A percentile compares a stretch with the other conserved stretches of the same genome.
These are phyloP conservation scores for Thamnaconus septentrionalis DNA, from an alignment of 2,113 vertebrate genomes.

Conservation along the genomic window DNA sequence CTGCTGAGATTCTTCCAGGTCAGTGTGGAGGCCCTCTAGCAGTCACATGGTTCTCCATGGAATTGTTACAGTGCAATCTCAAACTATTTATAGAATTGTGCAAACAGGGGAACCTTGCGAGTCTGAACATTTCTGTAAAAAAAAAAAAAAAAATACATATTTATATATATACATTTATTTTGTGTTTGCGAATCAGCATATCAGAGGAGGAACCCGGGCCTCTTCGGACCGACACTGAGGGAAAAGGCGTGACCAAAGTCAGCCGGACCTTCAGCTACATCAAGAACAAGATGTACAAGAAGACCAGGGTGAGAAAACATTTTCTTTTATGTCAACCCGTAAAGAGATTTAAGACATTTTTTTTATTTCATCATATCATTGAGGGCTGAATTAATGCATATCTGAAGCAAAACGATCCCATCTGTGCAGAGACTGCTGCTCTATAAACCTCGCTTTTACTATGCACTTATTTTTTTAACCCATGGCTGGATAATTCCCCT, in stretches of 20 bases:
- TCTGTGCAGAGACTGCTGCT: too few species aligned
- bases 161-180: constrained; percentile 17
- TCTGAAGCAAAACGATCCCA: too few species aligned
- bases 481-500: not conserved
- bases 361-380: too few species aligned
- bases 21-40: too few species aligned
- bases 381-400: too few species aligned
- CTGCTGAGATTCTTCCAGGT: too few species aligned
- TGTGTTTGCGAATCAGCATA: constrained; percentile 74
- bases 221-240: constrained; percentile 80
- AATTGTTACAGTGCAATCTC: not conserved
- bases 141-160: constrained; percentile 5
- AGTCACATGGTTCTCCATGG: too few species aligned
- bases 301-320: constrained; percentile 83
- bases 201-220: constrained; percentile 87
- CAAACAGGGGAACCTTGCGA: constrained; percentile 9
- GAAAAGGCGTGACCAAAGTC: constrained; percentile 88
- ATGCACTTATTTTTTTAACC: not conserved
- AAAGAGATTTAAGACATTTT: too few species aligned
- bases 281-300: constrained; percentile 98
- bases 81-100: constrained; percentile 3
- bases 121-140: not conserved
- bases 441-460: too few species aligned
- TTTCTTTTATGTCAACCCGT: not conserved
- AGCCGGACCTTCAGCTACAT: constrained; percentile 99